phyloP scores from a whole-genome alignment of 1,140 invertebrate species.

The Drosophila biarmipes region DNA sequence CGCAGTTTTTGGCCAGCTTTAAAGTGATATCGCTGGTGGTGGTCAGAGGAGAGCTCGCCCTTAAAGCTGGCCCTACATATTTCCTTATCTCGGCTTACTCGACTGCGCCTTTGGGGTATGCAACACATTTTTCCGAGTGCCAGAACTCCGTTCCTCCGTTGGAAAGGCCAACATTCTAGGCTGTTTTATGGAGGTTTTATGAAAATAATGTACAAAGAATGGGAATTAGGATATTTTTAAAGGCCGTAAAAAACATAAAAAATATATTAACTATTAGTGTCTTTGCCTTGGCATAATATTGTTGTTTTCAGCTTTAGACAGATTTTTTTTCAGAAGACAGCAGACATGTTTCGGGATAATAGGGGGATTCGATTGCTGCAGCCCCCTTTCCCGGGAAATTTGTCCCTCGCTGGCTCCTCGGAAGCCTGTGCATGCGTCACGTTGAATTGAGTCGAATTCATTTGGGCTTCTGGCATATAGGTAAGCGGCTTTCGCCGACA shows the following conservation, averaged over 20 bases:
- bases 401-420: not conserved
- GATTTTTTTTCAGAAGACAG: too few species aligned
- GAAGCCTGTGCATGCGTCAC: conserved; percentile 60
- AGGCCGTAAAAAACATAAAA: not conserved
- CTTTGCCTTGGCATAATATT: too few species aligned
- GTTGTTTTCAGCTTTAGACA: too few species aligned
- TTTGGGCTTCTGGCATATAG: not conserved
- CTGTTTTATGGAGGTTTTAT: too few species aligned
- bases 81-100: not conserved
- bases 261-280: too few species aligned
- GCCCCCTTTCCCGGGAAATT: not conserved
- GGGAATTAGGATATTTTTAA: too few species aligned
- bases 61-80: not conserved
- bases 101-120: not conserved
- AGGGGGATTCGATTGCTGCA: not conserved
- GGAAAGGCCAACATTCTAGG: too few species aligned
- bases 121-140: not conserved
- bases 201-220: too few species aligned
- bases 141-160: too few species aligned
- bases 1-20: conserved; percentile 21
- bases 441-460: conserved; percentile 42
- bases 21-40: conserved; percentile 27
- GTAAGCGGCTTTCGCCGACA: conserved; percentile 32
- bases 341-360: not conserved
- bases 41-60: conserved; percentile 11